Conservation (phyloP, 2,797 vertebrate species). For the Pampus argenteus region DNA sequence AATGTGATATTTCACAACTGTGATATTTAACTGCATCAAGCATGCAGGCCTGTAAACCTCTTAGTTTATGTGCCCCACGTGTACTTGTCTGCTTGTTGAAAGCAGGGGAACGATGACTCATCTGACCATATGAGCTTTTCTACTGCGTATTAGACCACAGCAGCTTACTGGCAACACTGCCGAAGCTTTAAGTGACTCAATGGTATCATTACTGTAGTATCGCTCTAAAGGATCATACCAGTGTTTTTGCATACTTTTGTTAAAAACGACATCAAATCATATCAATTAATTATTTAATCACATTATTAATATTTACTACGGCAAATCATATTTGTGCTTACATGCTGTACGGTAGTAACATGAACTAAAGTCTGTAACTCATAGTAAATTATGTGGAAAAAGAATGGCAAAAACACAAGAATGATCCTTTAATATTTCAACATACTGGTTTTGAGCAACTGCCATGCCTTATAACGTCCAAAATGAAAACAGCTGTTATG, state of each 20-base stretch:
- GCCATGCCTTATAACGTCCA: background rate
- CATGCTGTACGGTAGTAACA: background rate
- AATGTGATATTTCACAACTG: slow-evolving; percentile 1
- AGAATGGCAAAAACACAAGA: background rate
- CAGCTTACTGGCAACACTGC: slow-evolving; percentile 24
- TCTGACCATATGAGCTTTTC: slow-evolving; percentile 56
- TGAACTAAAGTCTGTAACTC: background rate
- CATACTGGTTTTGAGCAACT: background rate
- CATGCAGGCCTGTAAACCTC: background rate
- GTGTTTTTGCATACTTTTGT: slow-evolving; percentile 9
- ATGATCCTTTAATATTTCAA: background rate
- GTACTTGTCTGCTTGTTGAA: slow-evolving; percentile 29
- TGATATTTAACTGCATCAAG: slow-evolving; percentile 5
- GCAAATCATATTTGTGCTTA: background rate
- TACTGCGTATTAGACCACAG: slow-evolving; percentile 37
- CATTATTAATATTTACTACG: background rate
- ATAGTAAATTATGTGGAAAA: background rate
- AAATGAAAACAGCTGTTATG: background rate
- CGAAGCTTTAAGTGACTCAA: slow-evolving; percentile 8
- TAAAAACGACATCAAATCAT: background rate
- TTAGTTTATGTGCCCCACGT: slow-evolving; percentile 39
- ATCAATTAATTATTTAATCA: too few species aligned
- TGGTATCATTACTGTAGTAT: background rate
- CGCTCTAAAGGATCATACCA: slow-evolving; percentile 9
- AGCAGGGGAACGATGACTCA: slow-evolving; percentile 56